These are phyloP conservation scores for Paraplagusia blochii DNA, from an alignment of 2,113 vertebrate species.

Conservation along the genomic window DNA sequence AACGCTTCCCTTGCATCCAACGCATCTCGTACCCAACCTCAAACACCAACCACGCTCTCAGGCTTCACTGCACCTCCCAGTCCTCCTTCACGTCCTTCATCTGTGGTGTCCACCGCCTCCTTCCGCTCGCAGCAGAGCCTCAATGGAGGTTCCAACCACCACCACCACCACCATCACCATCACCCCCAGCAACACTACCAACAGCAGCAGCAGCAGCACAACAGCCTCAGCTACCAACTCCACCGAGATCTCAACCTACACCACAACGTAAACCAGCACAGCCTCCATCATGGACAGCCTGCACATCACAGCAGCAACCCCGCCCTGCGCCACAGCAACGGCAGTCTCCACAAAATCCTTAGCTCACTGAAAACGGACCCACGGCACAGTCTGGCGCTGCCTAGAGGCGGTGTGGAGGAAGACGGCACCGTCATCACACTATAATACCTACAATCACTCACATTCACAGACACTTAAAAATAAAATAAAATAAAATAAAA, in stretches of 20 bases:
- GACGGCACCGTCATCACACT: slow-evolving; percentile 96
- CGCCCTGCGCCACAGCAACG: slow-evolving; percentile 84
- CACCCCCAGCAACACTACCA: slow-evolving; percentile 28
- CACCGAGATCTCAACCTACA: slow-evolving; percentile 83
- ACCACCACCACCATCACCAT: slow-evolving; percentile 50
- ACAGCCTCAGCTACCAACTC: slow-evolving; percentile 80
- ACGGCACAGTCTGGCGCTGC: slow-evolving; percentile 90
- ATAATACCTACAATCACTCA: slow-evolving; percentile 69
- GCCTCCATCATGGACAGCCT: slow-evolving; percentile 51
- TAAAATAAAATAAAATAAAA: too few relatives aligned
- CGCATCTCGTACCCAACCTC: slow-evolving; percentile 54
- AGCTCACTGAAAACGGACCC: slow-evolving; percentile 91
- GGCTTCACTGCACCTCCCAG: slow-evolving; percentile 54
- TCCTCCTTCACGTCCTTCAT: slow-evolving; percentile 67
- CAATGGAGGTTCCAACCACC: slow-evolving; percentile 72
- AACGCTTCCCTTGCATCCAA: slow-evolving; percentile 66
- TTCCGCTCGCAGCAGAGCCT: slow-evolving; percentile 83
- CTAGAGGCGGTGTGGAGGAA: slow-evolving; percentile 91
- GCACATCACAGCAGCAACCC: slow-evolving; percentile 73
- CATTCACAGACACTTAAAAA: slow-evolving; percentile 47
- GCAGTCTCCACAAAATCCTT: slow-evolving; percentile 90
- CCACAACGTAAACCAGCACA: slow-evolving; percentile 56
- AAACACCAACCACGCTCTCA: slow-evolving; percentile 10
- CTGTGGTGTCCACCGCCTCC: slow-evolving; percentile 76
- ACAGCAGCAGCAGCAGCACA: slow-evolving; percentile 46